Conservation (phyloP, 2,888 invertebrate species). For the Pandemis corylana region DNA sequence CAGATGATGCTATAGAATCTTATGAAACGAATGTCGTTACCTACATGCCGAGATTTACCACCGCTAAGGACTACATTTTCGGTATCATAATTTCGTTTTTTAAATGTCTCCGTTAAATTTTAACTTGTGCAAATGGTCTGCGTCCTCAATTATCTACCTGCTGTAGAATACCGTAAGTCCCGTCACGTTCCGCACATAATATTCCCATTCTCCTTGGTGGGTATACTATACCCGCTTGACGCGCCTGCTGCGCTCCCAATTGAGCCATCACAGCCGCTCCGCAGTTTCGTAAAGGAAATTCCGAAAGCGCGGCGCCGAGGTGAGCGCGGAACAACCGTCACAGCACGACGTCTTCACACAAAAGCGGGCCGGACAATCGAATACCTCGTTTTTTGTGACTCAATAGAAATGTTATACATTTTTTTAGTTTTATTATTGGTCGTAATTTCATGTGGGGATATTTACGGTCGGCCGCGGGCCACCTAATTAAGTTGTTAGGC, state of each 20-base stretch:
- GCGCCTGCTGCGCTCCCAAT: slow-evolving; percentile 39
- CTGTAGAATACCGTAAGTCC: slow-evolving; percentile 52
- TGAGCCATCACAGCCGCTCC: slow-evolving; percentile 46
- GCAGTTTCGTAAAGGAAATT: slow-evolving; percentile 39
- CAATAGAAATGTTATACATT: slow-evolving; percentile 84
- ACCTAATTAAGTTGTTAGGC: slow-evolving; percentile 84
- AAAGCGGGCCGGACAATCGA: slow-evolving; percentile 79
- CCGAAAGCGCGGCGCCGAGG: slow-evolving; percentile 49
- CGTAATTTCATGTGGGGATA: slow-evolving; percentile 83
- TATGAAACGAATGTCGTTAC: too few species aligned
- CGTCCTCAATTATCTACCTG: slow-evolving; percentile 45
- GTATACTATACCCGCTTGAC: slow-evolving; percentile 33
- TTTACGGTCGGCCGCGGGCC: slow-evolving; percentile 82
- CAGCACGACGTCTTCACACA: slow-evolving; percentile 80
- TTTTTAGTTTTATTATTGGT: slow-evolving; percentile 83
- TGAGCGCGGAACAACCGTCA: slow-evolving; percentile 55
- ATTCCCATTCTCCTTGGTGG: slow-evolving; percentile 54
- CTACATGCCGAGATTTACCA: too few species aligned
- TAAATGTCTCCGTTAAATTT: slow-evolving; percentile 22
- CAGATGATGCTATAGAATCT: too few species aligned
- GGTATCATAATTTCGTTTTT: slow-evolving; percentile 7
- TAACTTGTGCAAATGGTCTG: slow-evolving; percentile 39
- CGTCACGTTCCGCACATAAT: slow-evolving; percentile 63
- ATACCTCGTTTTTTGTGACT: slow-evolving; percentile 79
- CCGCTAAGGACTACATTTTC: too few species aligned